These are phyloP conservation scores for Eristalis intricaria DNA, from an alignment of 2,888 invertebrate species.

Conservation along the genomic window DNA sequence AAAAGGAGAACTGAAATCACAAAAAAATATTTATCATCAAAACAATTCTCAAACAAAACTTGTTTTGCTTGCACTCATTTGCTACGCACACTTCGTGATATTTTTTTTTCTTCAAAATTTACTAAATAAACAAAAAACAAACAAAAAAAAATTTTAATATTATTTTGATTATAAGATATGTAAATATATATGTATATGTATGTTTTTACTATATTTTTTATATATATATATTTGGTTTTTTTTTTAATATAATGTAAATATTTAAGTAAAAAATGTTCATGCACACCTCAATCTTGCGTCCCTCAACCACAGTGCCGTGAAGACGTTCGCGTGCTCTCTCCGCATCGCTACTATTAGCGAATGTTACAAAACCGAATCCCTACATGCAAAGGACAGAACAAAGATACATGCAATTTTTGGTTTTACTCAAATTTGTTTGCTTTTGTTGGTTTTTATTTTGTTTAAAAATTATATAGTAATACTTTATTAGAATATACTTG, in stretches of 20 bases:
- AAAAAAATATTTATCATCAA: neutral
- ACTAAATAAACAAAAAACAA: conserved; percentile 29
- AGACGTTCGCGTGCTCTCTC: conserved; percentile 99
- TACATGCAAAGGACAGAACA: conserved; percentile 97
- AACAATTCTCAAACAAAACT: conserved; percentile 66
- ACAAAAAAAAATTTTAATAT: conserved; percentile 25
- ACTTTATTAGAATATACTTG: conserved; percentile 17
- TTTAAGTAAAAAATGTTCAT: conserved; percentile 86
- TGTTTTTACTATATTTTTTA: conserved; percentile 50
- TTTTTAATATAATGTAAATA: conserved; percentile 50
- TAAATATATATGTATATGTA: conserved; percentile 45
- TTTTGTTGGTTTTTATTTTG: conserved; percentile 9
- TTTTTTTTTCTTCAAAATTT: neutral
- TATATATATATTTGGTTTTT: conserved; percentile 18
- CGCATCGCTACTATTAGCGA: conserved; percentile 99
- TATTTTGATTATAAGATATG: conserved; percentile 12
- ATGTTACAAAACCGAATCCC: conserved; percentile 99
- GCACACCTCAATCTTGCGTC: conserved; percentile 99
- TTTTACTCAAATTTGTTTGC: conserved; percentile 19
- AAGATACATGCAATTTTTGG: conserved; percentile 92
- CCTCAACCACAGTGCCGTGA: conserved; percentile 99
- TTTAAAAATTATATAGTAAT: conserved; percentile 17
- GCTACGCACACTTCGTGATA: neutral
- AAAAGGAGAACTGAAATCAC: neutral
- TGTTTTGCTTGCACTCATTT: conserved; percentile 59